Percentiles rank a stretch among this genome's conserved stretches.
Conservation (phyloP, 2,113 vertebrate genomes). For the Macrotus californicus region DNA sequence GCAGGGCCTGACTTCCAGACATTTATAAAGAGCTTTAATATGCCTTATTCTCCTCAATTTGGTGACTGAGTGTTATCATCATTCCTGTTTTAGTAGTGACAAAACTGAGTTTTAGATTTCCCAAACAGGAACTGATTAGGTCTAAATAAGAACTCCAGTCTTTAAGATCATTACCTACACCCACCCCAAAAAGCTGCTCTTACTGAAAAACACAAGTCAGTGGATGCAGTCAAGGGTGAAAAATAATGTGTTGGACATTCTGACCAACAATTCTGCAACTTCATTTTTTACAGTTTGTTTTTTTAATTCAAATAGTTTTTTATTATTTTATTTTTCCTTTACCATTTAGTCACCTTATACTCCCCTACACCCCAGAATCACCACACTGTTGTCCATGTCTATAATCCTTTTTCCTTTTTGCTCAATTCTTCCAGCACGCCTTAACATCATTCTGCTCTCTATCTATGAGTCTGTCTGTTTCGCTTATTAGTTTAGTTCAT, state of each 20-base stretch:
- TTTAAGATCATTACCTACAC: not conserved
- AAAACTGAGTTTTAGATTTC: not conserved
- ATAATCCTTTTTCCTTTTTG: too few relatives aligned
- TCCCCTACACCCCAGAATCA: too few relatives aligned
- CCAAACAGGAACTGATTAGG: not conserved
- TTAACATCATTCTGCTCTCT: too few relatives aligned
- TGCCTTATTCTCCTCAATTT: not conserved
- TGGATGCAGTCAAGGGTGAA: not conserved
- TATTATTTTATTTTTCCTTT: too few relatives aligned
- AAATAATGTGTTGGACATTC: not conserved
- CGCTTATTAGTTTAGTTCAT: too few relatives aligned
- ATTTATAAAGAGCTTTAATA: not conserved
- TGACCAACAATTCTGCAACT: not conserved
- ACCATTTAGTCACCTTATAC: too few relatives aligned
- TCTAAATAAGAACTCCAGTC: not conserved
- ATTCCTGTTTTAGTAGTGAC: not conserved
- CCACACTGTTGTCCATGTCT: too few relatives aligned
- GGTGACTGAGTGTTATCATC: not conserved
- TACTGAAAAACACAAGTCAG: not conserved
- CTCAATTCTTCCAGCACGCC: too few relatives aligned
- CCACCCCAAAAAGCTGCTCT: not conserved
- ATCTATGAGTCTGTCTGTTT: too few relatives aligned
- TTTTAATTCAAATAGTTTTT: too few relatives aligned
- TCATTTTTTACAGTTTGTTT: not conserved
- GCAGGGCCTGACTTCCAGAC: not conserved